These are phyloP conservation scores for Drosophila lini DNA, from an alignment of 1,140 invertebrate genomes.

Conservation along the genomic window DNA sequence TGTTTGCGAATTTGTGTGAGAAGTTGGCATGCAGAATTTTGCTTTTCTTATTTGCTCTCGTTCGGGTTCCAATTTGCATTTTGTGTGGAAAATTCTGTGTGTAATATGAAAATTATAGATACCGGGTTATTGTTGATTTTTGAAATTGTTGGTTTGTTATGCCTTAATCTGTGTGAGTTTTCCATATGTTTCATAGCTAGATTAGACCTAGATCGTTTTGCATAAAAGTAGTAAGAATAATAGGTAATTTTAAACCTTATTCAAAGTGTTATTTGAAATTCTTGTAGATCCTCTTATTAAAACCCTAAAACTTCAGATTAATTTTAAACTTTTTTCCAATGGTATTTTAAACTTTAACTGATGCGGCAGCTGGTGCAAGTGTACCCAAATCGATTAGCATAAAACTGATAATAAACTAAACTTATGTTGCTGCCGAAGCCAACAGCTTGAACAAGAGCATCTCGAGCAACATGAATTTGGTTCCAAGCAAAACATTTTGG, in stretches of 20 bases:
- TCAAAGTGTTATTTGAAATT: too few species aligned
- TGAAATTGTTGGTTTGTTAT: slow-evolving; percentile 6
- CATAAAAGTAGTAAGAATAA: too few species aligned
- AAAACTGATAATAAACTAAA: slow-evolving; percentile 49
- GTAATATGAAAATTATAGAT: slow-evolving; percentile 19
- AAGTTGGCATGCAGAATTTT: slow-evolving; percentile 3
- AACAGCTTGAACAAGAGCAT: slow-evolving; percentile 28
- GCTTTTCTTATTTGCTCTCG: not conserved
- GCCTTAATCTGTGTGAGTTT: slow-evolving; percentile 5
- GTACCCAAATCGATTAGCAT: slow-evolving; percentile 38
- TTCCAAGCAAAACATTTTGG: slow-evolving; percentile 34
- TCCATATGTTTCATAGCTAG: not conserved
- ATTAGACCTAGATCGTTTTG: not conserved
- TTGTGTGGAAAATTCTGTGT: slow-evolving; percentile 14
- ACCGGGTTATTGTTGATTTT: slow-evolving; percentile 17
- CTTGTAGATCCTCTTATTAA: not conserved
- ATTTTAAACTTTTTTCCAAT: not conserved
- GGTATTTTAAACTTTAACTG: slow-evolving; percentile 9
- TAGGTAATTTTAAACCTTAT: not conserved
- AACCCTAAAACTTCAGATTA: not conserved
- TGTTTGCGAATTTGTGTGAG: slow-evolving; percentile 20
- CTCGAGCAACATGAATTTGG: slow-evolving; percentile 25
- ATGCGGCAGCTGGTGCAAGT: slow-evolving; percentile 24
- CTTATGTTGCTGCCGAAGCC: slow-evolving; percentile 24
- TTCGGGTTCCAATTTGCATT: slow-evolving; percentile 7